Base-by-base conservation (phyloP, 2,113 vertebrate species). In the Trochalopteron elliotii region DNA sequence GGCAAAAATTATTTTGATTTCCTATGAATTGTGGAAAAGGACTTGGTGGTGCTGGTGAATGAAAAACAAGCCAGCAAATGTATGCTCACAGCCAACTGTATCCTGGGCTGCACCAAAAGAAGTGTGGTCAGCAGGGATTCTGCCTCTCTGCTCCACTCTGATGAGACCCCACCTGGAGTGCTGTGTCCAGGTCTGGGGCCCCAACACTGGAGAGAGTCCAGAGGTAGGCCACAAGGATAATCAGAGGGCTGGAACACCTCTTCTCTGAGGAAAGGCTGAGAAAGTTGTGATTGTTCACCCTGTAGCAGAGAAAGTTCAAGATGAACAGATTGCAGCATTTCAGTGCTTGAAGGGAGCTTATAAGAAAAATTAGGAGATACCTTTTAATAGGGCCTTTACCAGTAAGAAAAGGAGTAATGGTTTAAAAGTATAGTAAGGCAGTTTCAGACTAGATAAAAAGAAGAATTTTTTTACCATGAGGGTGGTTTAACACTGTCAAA, bases 61-160 rank as follows among this genome's bases (percentile, higher is more conserved):
- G 47, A 67, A 70, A 79, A 83, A 6, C 8, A 42, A 85, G 5
- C 16, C 7, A 6, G 25, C 22, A 67, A 2, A 2, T 3, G 10
- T 3, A 2, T 4, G 15, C 8, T 79, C 1, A 6, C 50, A 47
- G 21, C 15, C 19, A 77, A 1, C 4, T 0, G 0, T 25, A 3
- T 68, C 25, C 33, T 47, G 42, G 15, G 20, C 15, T 83, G 31
- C 13, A 15, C 37, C 12, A 44, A 37, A 67, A 82, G 31, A 11
- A 78, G 1, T 2, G 2, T 25, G 20, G 3, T 22, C 42, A 85
- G 40, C 28, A n/a, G 56, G 5, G 13, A 55, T 79, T 67, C 33
- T 80, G 3, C 3, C 63, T 9, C 23, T 68, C 23, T 63, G 6
- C 35, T 89, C n/a, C 1, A 2, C 25, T 55, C 63, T 67, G 0